Base-by-base conservation (phyloP, 2,113 vertebrate species). In the Hippopotamus amphibius region DNA sequence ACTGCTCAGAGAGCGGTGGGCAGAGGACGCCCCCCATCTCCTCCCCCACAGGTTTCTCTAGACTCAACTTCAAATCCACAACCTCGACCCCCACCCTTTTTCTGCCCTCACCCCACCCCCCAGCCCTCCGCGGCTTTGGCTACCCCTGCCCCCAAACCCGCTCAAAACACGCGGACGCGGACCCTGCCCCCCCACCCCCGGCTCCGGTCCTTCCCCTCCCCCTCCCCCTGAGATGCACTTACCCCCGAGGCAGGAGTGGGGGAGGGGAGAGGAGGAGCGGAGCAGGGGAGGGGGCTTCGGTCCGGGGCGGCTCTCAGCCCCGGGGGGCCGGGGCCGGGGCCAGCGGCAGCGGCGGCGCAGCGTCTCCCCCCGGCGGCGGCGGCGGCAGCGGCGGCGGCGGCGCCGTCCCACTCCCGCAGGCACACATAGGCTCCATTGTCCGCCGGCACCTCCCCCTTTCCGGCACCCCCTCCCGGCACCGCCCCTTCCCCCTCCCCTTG, bases 351-450 rank as follows among this genome's bases (percentile, higher is more conserved):
- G 96, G 97, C 97, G 96, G 98, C 98, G 98, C 98, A 96, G 98
- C 98, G 97, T 97, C 98, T 98, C 96, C 98, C 98, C 98, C 97
- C 96, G 96, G 96, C 91, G 97, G 97, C 96, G 72, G 97, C 90
- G n/a, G n/a, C n/a, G n/a, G n/a, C n/a, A 46, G 86, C 86, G 92
- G 97, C 97, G 97, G 96, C 97, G 96, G 98, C 97, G 98, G 97
- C 96, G 97, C 98, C 97, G 97, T 98, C 98, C 98, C 98, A 96
- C 98, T 98, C 98, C 98, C 98, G 98, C 98, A 98, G 97, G 98
- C 98, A 98, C 98, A 99, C 98, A 99, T 98, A 98, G 98, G 98
- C 97, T 98, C 98, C 98, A 99, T 99, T 99, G 98, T 99, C 98
- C 98, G 97, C 98, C 98, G 97, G 98, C 98, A 37, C 98, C 97